Evolutionary conservation across 1,140 invertebrate species (phyloP).

Genomic region (Coenobita brevimanus): DNA sequence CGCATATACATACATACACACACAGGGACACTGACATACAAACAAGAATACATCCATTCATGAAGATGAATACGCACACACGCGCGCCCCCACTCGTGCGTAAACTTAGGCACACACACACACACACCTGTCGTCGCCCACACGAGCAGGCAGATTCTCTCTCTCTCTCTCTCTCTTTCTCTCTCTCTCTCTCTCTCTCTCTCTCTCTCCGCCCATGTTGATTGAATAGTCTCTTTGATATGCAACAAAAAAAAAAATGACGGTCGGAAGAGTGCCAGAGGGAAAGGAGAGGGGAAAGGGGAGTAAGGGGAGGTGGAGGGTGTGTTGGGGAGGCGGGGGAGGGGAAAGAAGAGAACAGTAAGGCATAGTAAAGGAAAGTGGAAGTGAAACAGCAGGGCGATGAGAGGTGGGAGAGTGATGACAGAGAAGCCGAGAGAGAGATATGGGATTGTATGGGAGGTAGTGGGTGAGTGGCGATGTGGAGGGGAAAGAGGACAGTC

Average conservation of each 20-base stretch:
- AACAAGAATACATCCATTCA: background rate
- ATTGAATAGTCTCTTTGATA: background rate
- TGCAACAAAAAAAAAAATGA: background rate
- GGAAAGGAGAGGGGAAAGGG: background rate
- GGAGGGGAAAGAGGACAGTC: too few relatives aligned
- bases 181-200: constrained; percentile 25
- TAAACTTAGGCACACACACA: background rate
- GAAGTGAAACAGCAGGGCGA: background rate
- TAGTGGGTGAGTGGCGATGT: too few relatives aligned
- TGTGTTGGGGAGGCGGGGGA: background rate
- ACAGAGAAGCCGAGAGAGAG: too few relatives aligned
- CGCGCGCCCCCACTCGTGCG: background rate
- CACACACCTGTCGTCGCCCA: background rate
- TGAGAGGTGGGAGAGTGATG: too few relatives aligned
- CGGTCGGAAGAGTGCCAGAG: background rate
- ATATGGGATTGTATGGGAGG: too few relatives aligned
- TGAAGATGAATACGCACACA: background rate
- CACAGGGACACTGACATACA: background rate
- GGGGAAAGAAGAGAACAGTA: background rate
- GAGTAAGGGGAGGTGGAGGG: background rate
- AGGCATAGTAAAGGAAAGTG: background rate
- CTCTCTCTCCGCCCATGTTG: background rate
- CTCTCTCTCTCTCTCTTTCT: constrained; percentile 22
- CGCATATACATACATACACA: background rate
- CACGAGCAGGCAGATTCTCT: too few relatives aligned